phyloP scores from a whole-genome alignment of 2,888 invertebrate genomes.

The Synergus laeviventris region DNA sequence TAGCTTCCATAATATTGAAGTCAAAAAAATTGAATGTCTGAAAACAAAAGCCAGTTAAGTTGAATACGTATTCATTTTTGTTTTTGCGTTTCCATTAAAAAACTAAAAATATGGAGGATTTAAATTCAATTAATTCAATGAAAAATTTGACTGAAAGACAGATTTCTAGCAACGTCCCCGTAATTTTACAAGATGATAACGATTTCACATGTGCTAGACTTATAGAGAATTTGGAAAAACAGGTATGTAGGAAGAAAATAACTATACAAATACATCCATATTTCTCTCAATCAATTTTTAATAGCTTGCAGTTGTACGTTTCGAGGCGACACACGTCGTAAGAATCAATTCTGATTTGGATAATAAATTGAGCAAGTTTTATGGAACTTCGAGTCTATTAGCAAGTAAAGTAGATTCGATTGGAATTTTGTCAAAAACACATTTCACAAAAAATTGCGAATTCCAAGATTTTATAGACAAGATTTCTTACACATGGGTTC shows the following conservation, averaged over 20 bases:
- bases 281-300: slow-evolving; percentile 39
- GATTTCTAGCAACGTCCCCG: not conserved
- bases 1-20: no score
- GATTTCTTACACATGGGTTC: slow-evolving; percentile 59
- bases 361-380: slow-evolving; percentile 57
- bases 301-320: slow-evolving; percentile 60
- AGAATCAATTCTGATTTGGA: slow-evolving; percentile 60
- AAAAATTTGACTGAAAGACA: not conserved
- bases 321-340: slow-evolving; percentile 57
- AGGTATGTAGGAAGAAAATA: slow-evolving; percentile 54
- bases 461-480: slow-evolving; percentile 61
- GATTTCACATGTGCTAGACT: slow-evolving; percentile 52
- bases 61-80: not conserved
- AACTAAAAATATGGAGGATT: slow-evolving; percentile 6
- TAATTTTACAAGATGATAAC: slow-evolving; percentile 46
- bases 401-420: slow-evolving; percentile 62
- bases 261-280: not conserved
- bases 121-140: not conserved
- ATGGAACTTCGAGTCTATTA: slow-evolving; percentile 54
- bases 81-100: not conserved
- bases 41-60: not conserved
- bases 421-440: slow-evolving; percentile 56
- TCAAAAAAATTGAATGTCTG: not conserved
- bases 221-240: slow-evolving; percentile 61
- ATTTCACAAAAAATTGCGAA: slow-evolving; percentile 48